phyloP scores from a whole-genome alignment of 2,888 invertebrate genomes.

The Caenorhabditis afra region DNA sequence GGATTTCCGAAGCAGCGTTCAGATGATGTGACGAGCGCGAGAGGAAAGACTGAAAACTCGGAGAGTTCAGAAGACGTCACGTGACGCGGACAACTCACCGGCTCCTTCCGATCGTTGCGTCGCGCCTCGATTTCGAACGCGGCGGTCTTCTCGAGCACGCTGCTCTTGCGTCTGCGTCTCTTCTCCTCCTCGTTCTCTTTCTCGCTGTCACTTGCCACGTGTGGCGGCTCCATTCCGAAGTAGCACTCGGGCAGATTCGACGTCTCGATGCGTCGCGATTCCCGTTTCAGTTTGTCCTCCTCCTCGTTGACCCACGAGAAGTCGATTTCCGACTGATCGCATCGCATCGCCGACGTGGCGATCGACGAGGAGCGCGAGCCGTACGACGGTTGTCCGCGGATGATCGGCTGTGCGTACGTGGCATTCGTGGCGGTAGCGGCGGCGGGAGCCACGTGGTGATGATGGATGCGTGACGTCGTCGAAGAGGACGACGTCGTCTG shows the following conservation, averaged over 20 bases:
- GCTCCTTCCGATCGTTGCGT: constrained; percentile 51
- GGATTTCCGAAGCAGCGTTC: constrained; percentile 34
- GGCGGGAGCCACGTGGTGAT: not conserved
- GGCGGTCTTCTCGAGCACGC: constrained; percentile 53
- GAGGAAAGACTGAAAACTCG: constrained; percentile 36
- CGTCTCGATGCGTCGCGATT: constrained; percentile 36
- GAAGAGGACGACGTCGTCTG: constrained; percentile 27
- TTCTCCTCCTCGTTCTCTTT: constrained; percentile 50
- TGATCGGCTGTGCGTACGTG: constrained; percentile 65
- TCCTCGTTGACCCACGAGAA: constrained; percentile 70
- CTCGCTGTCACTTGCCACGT: constrained; percentile 31
- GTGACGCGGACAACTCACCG: constrained; percentile 18
- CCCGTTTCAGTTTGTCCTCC: constrained; percentile 63
- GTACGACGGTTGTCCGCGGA: constrained; percentile 53
- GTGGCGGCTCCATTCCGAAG: constrained; percentile 65
- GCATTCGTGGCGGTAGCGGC: constrained; percentile 21
- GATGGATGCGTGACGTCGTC: constrained; percentile 35
- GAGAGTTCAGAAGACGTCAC: not conserved
- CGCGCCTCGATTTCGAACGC: constrained; percentile 54
- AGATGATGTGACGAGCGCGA: constrained; percentile 51
- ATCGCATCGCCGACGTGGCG: constrained; percentile 62
- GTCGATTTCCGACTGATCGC: constrained; percentile 70
- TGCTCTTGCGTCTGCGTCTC: constrained; percentile 27
- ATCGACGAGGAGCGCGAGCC: constrained; percentile 64
- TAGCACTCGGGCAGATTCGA: constrained; percentile 59